Base-by-base conservation (phyloP, 2,888 invertebrate genomes). In the Acleris cristana region DNA sequence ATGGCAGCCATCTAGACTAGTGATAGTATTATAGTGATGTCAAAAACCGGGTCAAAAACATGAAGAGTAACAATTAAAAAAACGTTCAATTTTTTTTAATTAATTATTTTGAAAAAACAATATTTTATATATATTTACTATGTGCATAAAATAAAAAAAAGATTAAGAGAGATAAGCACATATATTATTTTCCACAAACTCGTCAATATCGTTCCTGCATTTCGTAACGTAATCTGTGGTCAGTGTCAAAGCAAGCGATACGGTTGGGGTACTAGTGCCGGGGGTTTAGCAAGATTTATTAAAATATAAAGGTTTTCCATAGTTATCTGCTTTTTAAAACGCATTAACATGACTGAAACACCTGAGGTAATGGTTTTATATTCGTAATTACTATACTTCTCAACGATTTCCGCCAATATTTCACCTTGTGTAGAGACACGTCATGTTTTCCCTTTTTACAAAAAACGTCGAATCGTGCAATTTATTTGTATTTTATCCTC, bases 291-390 rank as follows among this genome's bases (percentile, higher is more conserved):
- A 19, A 18, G 53, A 62, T 52, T 19, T 57, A 30, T 26, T 44
- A 26, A 19, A 58, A 40, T 48, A 58, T 19, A 10, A 23, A 53
- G 7, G 7, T 23, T 18, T 67, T 12, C 45, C 16, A 40, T 23
- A 30, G 2, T 49, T 54, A 58, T 63, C 18, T 26, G 4, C 6
- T 10, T 23, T 10, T 18, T 2, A 58, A 58, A 63, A 16, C 19
- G 3, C 18, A 40, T 62, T 45, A 83, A 68, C 70, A 89, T 89
- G 87, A 77, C 85, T 69, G 90, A 89, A 78, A 77, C 85, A 54
- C 78, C 84, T 23, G 90, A 90, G 89, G 90, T 90, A 87, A 77
- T 67, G 71, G 71, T 64, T 52, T 26, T 49, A 19, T 49, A 57
- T 26, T 54, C 69, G 67, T 16, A 63, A 56, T 21, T 69, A 12